Percentiles rank a stretch among this genome's conserved stretches.
phyloP scores from a whole-genome alignment of 1,140 invertebrate species.

The Drosophila ironensis region DNA sequence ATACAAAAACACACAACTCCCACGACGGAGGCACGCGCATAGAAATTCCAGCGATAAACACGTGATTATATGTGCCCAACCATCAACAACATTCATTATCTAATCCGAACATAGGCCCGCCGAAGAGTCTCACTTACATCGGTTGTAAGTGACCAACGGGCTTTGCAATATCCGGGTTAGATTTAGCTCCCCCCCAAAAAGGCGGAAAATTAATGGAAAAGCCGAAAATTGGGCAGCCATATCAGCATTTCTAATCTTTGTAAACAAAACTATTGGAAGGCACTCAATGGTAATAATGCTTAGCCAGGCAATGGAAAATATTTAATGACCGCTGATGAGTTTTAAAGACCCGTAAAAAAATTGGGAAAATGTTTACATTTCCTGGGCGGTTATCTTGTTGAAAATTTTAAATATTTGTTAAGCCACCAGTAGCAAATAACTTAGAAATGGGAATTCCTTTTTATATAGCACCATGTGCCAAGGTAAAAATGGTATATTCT shows the following conservation, averaged over 20 bases:
- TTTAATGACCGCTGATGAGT: background rate
- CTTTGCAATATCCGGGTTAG: constrained; percentile 27
- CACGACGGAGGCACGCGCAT: constrained; percentile 63
- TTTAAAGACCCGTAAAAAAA: too few relatives aligned
- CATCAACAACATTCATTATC: constrained; percentile 20
- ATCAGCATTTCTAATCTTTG: background rate
- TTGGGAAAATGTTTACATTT: too few relatives aligned
- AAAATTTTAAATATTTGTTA: too few relatives aligned
- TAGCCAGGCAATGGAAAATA: background rate
- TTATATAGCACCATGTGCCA: too few relatives aligned
- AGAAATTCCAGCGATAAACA: constrained; percentile 70
- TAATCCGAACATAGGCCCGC: constrained; percentile 28
- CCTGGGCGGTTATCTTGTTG: too few relatives aligned
- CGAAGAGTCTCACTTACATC: background rate
- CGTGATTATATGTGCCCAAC: constrained; percentile 70
- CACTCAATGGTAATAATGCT: background rate
- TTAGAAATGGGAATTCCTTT: too few relatives aligned
- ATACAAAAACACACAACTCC: constrained; percentile 30
- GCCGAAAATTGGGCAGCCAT: background rate
- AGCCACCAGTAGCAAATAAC: too few relatives aligned
- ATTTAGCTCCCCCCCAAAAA: background rate
- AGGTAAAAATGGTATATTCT: too few relatives aligned
- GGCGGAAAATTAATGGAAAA: background rate
- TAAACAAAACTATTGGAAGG: too few relatives aligned
- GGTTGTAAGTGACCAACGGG: constrained; percentile 17